Base-by-base conservation (phyloP, 53 echinoderm and acorn worm genomes). In the Henricia sp. region DNA sequence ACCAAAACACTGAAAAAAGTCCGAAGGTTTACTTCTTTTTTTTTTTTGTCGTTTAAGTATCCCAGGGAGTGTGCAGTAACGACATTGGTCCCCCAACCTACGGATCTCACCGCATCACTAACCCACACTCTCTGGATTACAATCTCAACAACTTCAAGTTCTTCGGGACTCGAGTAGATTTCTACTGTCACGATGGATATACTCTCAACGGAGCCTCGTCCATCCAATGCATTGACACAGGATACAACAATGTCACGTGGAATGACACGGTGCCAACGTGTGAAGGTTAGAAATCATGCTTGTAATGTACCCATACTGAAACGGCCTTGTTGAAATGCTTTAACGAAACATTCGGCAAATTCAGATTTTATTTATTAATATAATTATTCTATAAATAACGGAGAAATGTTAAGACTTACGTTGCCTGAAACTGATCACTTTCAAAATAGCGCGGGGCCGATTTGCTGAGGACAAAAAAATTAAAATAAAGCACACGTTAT, bases 11-110 rank as follows among this genome's bases (percentile, higher is more conserved):
- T 17, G 6, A 3, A 53, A 5, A 53, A 53, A 16, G 19, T 8
- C 53, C 53, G 9, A 8, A 17, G 16, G 16, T 17, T 6, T 17
- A 53, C 16, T 53, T 19, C 17, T 53, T 53, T 17, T 53, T 53
- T 53, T 53, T 5, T 60, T 27, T 60, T 6, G 3, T 16, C 11
- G 32, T 44, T 52, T 16, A 62, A 80, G 80, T 80, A 62, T 80
- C 80, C 19, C 11, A 64, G 3, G 80, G 80, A 63, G 50, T 80
- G 23, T 80, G 80, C 63, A 80, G 35, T 64, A 64, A 80, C 13
- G 65, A 26, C 62, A 80, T 50, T 19, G 80, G 65, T 10, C 80
- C 80, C 62, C 80, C 80, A 14, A 46, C 29, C 80, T 10, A 80
- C 63, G 80, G 80, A 33, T 16, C 1, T 10, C 80, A 33, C 34